These are phyloP conservation scores for Heterocephalus glaber DNA, from an alignment of 2,113 vertebrate genomes.

Conservation along the genomic window DNA sequence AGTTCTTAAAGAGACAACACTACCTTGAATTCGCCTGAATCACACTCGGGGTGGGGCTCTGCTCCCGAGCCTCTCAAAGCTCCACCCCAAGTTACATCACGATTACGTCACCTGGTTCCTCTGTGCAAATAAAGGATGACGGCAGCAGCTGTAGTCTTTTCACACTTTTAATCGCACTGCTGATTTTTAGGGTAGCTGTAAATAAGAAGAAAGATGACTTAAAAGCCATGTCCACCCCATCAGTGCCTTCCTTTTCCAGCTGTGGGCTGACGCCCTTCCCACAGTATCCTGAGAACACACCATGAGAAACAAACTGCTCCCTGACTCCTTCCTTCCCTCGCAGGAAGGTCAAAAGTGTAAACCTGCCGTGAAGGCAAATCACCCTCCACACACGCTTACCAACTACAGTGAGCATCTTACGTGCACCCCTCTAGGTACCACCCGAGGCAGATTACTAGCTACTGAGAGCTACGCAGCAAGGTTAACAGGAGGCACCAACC, in stretches of 20 bases:
- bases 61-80: background rate
- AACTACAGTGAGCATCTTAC: background rate
- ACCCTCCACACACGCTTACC: slow-evolving; percentile 25
- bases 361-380: background rate
- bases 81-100: background rate
- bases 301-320: slow-evolving; percentile 25
- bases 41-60: background rate
- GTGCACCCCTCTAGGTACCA: background rate
- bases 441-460: slow-evolving; percentile 49
- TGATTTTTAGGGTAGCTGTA: slow-evolving; percentile 91
- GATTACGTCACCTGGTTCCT: slow-evolving; percentile 87
- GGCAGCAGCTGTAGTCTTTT: slow-evolving; percentile 90
- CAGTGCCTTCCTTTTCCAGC: background rate
- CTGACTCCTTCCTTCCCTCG: background rate
- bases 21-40: background rate
- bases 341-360: slow-evolving; percentile 27
- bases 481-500: background rate
- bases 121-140: slow-evolving; percentile 86
- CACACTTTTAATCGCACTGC: slow-evolving; percentile 83
- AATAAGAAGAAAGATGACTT: slow-evolving; percentile 45
- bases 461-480: background rate
- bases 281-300: background rate
- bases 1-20: background rate
- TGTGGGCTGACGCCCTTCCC: background rate
- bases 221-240: background rate